phyloP scores from a whole-genome alignment of 2,113 vertebrate genomes.

The Anolis sagrei region DNA sequence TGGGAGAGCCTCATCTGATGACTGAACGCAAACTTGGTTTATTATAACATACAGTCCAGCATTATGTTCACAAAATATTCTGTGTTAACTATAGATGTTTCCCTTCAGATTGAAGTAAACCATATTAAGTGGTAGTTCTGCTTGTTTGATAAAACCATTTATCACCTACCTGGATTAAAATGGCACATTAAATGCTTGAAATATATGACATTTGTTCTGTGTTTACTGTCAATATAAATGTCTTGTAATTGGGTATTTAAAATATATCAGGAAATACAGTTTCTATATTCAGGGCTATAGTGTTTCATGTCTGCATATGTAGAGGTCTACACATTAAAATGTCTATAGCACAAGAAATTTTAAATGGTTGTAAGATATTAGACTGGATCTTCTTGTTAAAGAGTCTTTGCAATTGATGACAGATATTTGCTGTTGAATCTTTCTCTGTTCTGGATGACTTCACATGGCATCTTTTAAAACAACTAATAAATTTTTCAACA shows the following conservation, averaged over 20 bases:
- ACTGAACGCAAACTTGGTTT: slow-evolving; percentile 91
- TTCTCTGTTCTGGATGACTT: slow-evolving; percentile 57
- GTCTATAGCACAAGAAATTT: slow-evolving; percentile 37
- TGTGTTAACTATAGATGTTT: slow-evolving; percentile 32
- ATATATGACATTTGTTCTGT: slow-evolving; percentile 56
- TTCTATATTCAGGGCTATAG: slow-evolving; percentile 63
- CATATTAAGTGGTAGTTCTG: slow-evolving; percentile 59
- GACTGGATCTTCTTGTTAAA: slow-evolving; percentile 46
- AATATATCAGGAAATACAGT: slow-evolving; percentile 31
- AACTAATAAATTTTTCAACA: slow-evolving; percentile 71
- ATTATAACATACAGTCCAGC: slow-evolving; percentile 72
- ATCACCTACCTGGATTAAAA: slow-evolving; percentile 66
- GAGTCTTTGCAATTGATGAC: slow-evolving; percentile 46
- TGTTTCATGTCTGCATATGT: slow-evolving; percentile 54
- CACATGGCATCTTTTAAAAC: slow-evolving; percentile 62
- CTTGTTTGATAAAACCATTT: slow-evolving; percentile 50
- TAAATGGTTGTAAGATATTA: slow-evolving; percentile 53
- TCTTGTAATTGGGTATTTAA: slow-evolving; percentile 57
- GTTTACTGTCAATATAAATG: slow-evolving; percentile 65
- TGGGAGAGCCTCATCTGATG: slow-evolving; percentile 97
- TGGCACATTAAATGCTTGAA: slow-evolving; percentile 70
- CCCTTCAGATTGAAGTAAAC: slow-evolving; percentile 49
- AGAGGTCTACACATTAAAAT: slow-evolving; percentile 44
- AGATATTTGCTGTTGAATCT: slow-evolving; percentile 53
- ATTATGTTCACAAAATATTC: slow-evolving; percentile 22